Conservation (phyloP, 2,113 vertebrate genomes). For the Sceloporus tristichus region DNA sequence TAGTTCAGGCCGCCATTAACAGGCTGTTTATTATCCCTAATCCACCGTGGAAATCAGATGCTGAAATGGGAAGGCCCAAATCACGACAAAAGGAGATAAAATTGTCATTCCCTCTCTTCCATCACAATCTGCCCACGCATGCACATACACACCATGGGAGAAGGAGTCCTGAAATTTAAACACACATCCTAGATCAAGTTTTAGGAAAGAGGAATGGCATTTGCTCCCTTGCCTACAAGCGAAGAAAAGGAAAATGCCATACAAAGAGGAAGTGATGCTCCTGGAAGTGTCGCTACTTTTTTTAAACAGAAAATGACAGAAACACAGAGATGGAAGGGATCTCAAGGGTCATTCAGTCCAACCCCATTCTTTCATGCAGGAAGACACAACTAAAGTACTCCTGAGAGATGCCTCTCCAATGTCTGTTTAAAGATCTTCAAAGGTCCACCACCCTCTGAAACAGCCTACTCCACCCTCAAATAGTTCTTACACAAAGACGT, state of each 20-base stretch:
- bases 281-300: too few species aligned
- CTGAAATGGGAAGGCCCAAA: slow-evolving; percentile 70
- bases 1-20: slow-evolving; percentile 84
- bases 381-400: too few species aligned
- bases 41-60: slow-evolving; percentile 78
- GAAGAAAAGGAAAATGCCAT: background rate
- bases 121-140: slow-evolving; percentile 20
- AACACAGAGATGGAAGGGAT: too few species aligned
- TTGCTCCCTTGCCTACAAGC: slow-evolving; percentile 29
- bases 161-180: slow-evolving; percentile 18
- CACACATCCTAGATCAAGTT: background rate
- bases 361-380: too few species aligned
- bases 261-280: background rate
- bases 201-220: slow-evolving; percentile 41
- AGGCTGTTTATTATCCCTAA: slow-evolving; percentile 87
- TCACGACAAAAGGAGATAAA: slow-evolving; percentile 61
- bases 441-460: too few species aligned
- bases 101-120: slow-evolving; percentile 34
- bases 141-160: background rate
- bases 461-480: too few species aligned
- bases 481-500: too few species aligned
- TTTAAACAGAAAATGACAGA: background rate
- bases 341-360: too few species aligned
- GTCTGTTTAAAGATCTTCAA: too few species aligned
- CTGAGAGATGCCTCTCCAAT: too few species aligned